Base-by-base conservation (phyloP, 1,140 invertebrate species). In the Leptonema lineaticorne region DNA sequence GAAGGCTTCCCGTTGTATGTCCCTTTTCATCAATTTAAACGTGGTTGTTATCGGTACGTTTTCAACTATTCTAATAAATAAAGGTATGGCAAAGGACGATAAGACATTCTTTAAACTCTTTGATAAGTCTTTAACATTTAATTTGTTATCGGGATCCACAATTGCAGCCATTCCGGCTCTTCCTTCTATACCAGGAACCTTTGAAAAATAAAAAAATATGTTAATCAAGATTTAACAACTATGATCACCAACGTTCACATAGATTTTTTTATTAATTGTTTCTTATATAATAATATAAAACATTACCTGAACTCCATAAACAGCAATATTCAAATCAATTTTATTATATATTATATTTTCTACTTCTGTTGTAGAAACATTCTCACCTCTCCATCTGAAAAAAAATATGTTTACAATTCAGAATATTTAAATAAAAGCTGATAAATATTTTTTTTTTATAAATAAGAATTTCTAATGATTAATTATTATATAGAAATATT, bases 341-440 rank as follows among this genome's bases (percentile, higher is more conserved):
- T 92, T 82, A 70, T 92, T 92, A 72, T 91, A 94, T 45, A 99
- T 89, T 0, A 95, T 88, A 24, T 89, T 92, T 83, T 99, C 97
- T 0, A 99, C 94, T 83, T 99, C 96, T 16, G 90, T 88, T 3
- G 97, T 98, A 0, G 95, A 93, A 0, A 99, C 95, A 78, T 99
- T 99, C 81, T 99, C 97, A 26, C 96, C 96, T 67, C 91, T 88
- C 91, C 91, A 94, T 72, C 96, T 91, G 77, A 83, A 89, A 72
- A 72, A 37, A 6, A 16, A 6, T 50, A 16, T 16, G 46, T 50
- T 16, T n/a, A n/a, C n/a, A n/a, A n/a, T n/a, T n/a, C n/a, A n/a
- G n/a, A n/a, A n/a, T n/a, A n/a, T n/a, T n/a, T n/a, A n/a, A n/a
- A n/a, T n/a, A n/a, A n/a, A n/a, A n/a, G n/a, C n/a, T n/a, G n/a